Percentiles rank a stretch among this genome's conserved stretches.
These are phyloP conservation scores for Peromyscus attwateri DNA, from an alignment of 2,797 vertebrate species.

Conservation along the genomic window DNA sequence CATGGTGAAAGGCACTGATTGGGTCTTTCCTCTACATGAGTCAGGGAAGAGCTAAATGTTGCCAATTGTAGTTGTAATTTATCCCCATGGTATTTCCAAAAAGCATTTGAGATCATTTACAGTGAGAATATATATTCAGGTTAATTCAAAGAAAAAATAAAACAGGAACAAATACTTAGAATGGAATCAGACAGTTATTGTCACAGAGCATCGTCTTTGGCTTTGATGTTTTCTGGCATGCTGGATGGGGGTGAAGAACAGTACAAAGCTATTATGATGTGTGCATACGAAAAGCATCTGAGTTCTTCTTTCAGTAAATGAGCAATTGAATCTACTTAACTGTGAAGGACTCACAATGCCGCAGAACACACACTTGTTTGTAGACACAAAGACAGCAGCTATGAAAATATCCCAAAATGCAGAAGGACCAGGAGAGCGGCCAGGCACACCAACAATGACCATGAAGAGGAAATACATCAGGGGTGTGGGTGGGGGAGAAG, in stretches of 20 bases:
- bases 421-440: not conserved
- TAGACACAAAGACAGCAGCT: not conserved
- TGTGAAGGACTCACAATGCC: not conserved
- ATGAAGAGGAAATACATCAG: not conserved
- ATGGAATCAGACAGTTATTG: not conserved
- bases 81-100: conserved; percentile 28
- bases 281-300: not conserved
- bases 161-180: not conserved
- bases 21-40: not conserved
- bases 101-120: not conserved
- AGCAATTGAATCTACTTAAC: conserved; percentile 19
- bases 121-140: not conserved
- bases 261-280: not conserved
- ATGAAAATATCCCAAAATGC: not conserved
- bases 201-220: conserved; percentile 1
- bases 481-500: not conserved
- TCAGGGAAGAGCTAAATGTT: conserved; percentile 3
- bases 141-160: conserved; percentile 57
- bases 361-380: not conserved
- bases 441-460: not conserved
- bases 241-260: not conserved
- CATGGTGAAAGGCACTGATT: not conserved
- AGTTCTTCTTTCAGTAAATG: conserved; percentile 9
- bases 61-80: conserved; percentile 38
- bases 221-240: conserved; percentile 14